These are phyloP conservation scores for Tetropium fuscum DNA, from an alignment of 2,888 invertebrate species.

Conservation along the genomic window DNA sequence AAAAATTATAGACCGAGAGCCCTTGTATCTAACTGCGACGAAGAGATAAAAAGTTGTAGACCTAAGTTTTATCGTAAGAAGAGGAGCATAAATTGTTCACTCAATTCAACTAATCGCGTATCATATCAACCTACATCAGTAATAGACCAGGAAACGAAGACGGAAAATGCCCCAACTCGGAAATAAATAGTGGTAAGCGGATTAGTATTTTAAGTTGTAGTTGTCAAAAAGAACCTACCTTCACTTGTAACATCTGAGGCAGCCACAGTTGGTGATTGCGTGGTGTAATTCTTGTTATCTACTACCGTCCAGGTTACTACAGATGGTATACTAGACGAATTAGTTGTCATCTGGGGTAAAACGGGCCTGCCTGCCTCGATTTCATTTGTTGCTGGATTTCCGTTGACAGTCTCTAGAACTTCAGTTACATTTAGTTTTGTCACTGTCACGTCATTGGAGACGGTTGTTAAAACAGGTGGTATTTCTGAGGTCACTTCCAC, in stretches of 20 bases:
- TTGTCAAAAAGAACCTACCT: no score
- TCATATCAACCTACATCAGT: no score
- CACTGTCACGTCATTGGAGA: constrained; percentile 47
- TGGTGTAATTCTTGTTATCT: constrained; percentile 57
- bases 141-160: no score
- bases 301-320: constrained; percentile 68
- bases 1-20: no score
- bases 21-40: no score
- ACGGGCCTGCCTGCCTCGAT: constrained; percentile 51
- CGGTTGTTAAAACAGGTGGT: constrained; percentile 44
- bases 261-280: constrained; percentile 4
- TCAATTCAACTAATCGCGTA: no score
- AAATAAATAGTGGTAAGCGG: no score
- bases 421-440: constrained; percentile 47
- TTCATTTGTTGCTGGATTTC: constrained; percentile 45
- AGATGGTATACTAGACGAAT: constrained; percentile 59
- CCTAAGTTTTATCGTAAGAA: no score
- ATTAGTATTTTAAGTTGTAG: no score
- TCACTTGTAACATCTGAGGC: constrained; percentile 33
- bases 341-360: constrained; percentile 39
- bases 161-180: no score
- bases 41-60: no score
- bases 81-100: no score
- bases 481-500: constrained; percentile 27
- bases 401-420: constrained; percentile 48